These are phyloP conservation scores for Oryctes rhinoceros DNA, from an alignment of 1,140 invertebrate species.

Conservation along the genomic window DNA sequence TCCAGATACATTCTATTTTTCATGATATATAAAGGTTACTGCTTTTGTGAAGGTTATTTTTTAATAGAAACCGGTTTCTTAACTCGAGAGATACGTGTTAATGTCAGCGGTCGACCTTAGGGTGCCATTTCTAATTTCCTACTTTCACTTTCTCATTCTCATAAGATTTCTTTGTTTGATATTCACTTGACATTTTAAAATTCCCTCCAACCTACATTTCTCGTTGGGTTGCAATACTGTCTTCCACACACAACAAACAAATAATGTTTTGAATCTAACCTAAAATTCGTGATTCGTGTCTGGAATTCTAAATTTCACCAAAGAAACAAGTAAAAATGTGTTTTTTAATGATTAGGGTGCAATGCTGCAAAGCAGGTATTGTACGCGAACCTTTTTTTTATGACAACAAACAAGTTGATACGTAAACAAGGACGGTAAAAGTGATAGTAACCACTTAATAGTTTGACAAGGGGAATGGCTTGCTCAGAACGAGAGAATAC, in stretches of 20 bases:
- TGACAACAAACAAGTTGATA: conserved; percentile 8
- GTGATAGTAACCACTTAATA: conserved; percentile 12
- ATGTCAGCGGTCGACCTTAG: background rate
- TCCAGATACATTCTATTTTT: no score
- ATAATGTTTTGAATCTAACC: background rate
- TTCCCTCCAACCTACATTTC: background rate
- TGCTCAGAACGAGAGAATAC: conserved; percentile 26
- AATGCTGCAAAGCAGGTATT: background rate
- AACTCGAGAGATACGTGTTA: background rate
- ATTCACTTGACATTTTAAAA: background rate
- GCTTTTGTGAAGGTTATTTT: background rate
- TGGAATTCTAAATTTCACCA: background rate
- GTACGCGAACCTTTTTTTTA: conserved; percentile 5
- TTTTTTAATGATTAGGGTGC: background rate
- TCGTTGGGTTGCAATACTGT: background rate
- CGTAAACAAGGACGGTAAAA: conserved; percentile 40
- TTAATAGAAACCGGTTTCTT: background rate
- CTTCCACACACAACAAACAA: background rate
- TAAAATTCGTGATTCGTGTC: background rate
- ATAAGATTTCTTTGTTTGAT: background rate
- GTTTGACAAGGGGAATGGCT: conserved; percentile 39
- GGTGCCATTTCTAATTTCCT: background rate
- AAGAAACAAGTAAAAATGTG: background rate
- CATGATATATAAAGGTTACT: no score
- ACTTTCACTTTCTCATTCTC: conserved; percentile 14